Percentiles rank a stretch among this genome's conserved stretches.
These are phyloP conservation scores for Torymus auratus DNA, from an alignment of 2,888 invertebrate genomes.

Conservation along the genomic window DNA sequence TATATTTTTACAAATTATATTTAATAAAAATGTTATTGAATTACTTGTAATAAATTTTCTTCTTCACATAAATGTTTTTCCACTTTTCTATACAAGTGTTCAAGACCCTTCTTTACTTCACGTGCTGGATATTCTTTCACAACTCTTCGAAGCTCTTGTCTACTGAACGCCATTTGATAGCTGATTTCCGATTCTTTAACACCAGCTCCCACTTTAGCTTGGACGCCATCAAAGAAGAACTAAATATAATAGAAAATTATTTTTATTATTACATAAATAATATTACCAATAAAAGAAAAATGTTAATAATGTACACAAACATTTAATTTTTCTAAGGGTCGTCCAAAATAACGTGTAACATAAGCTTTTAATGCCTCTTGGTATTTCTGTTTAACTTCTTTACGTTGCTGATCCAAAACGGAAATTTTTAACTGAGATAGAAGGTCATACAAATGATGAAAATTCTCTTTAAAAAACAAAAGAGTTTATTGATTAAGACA, in stretches of 20 bases:
- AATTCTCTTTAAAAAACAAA: conserved; percentile 86
- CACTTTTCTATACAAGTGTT: conserved; percentile 95
- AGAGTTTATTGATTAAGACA: neutral
- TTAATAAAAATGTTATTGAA: conserved; percentile 5
- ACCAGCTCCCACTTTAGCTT: conserved; percentile 94
- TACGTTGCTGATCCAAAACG: conserved; percentile 90
- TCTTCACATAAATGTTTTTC: conserved; percentile 98
- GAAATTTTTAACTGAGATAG: conserved; percentile 93
- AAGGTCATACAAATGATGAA: conserved; percentile 92
- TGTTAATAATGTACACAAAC: conserved; percentile 76
- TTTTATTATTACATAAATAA: conserved; percentile 11
- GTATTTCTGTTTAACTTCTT: conserved; percentile 94
- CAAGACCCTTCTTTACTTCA: conserved; percentile 94
- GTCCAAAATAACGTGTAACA: conserved; percentile 95
- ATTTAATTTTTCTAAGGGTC: conserved; percentile 93
- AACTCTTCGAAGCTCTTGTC: conserved; percentile 96
- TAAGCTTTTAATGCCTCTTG: conserved; percentile 93
- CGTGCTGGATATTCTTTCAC: conserved; percentile 95
- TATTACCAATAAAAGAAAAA: neutral
- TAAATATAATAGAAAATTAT: conserved; percentile 75
- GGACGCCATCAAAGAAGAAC: conserved; percentile 98
- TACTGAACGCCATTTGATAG: conserved; percentile 97
- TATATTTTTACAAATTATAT: conserved; percentile 24
- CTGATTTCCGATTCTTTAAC: conserved; percentile 98
- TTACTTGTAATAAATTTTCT: conserved; percentile 89